Base-by-base conservation (phyloP, 2,797 vertebrate species). In the Scleropages formosus region DNA sequence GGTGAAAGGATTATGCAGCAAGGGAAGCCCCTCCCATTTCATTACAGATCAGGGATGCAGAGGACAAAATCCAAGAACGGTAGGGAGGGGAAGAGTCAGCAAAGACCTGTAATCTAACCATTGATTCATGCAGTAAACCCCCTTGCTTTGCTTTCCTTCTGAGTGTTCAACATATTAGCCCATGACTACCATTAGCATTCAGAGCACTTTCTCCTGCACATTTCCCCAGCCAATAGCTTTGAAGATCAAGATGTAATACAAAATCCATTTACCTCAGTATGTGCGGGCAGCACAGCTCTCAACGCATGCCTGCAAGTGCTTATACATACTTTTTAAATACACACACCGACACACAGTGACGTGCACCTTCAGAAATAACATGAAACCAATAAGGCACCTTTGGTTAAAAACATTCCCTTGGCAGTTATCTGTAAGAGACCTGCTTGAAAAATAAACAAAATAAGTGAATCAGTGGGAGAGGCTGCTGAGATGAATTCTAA, bases 161-260 rank as follows among this genome's bases (percentile, higher is more conserved):
- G 4, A 26, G 61, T 20, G 44, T 39, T 47, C 39, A 58, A 74
- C 15, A 39, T 69, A 66, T 22, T 22, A 53, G 64, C 31, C 63
- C 46, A 22, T 39, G 73, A 78, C 60, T 63, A 60, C 65, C 51
- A 77, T 77, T 72, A 78, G 60, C 27, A 77, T 78, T 76, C 79
- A 60, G 53, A 62, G 74, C 71, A 74, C 71, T 73, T 80, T 69
- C 59, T 49, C 76, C 75, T 80, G 79, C 79, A 78, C 77, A 78
- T 71, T 74, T 27, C 22, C 64, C 51, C 51, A n/a, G 62, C 59
- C 72, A 78, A 65, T 71, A 31, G 60, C 73, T 67, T 68, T 15
- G 20, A 61, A 53, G 72, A 9, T 24, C 22, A 27, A 27, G 51
- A 26, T 22, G 27, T 31, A 63, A 3, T 56, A 51, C 26, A 56